Percentiles rank a stretch among this genome's conserved stretches.
These are phyloP conservation scores for Harpagoxenus sublaevis DNA, from an alignment of 2,888 invertebrate species.

Conservation along the genomic window DNA sequence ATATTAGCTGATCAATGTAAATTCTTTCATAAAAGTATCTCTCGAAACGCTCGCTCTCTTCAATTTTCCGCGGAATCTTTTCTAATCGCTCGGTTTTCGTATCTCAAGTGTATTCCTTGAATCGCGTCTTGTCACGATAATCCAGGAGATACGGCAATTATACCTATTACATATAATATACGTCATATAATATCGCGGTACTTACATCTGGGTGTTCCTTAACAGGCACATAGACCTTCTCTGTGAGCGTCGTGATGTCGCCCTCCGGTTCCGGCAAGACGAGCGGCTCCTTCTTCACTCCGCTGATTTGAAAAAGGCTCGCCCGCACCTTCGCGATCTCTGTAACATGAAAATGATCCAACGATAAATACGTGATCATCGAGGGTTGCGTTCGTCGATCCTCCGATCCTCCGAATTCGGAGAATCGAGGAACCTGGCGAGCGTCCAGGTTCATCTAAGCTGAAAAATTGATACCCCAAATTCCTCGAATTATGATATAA, in stretches of 20 bases:
- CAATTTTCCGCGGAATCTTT: background rate
- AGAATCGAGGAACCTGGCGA: background rate
- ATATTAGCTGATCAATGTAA: background rate
- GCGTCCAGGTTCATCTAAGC: background rate
- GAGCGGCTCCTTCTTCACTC: conserved; percentile 97
- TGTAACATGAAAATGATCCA: conserved; percentile 85
- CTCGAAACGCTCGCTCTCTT: background rate
- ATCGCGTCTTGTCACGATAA: background rate
- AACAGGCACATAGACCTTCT: conserved; percentile 99
- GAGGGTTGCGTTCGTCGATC: background rate
- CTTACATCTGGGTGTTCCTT: conserved; percentile 99
- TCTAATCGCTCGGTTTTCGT: background rate
- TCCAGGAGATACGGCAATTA: background rate
- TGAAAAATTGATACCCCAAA: background rate
- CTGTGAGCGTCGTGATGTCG: conserved; percentile 96
- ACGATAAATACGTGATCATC: background rate
- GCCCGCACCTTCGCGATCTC: conserved; percentile 99
- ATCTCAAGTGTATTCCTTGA: background rate
- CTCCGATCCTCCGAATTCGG: background rate
- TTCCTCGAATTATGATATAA: background rate
- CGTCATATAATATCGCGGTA: conserved; percentile 80
- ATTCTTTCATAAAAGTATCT: background rate
- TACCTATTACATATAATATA: background rate
- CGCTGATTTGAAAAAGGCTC: conserved; percentile 99
- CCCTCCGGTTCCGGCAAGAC: conserved; percentile 97